phyloP scores from a whole-genome alignment of 2,113 vertebrate genomes.

The Penelope pileata region DNA sequence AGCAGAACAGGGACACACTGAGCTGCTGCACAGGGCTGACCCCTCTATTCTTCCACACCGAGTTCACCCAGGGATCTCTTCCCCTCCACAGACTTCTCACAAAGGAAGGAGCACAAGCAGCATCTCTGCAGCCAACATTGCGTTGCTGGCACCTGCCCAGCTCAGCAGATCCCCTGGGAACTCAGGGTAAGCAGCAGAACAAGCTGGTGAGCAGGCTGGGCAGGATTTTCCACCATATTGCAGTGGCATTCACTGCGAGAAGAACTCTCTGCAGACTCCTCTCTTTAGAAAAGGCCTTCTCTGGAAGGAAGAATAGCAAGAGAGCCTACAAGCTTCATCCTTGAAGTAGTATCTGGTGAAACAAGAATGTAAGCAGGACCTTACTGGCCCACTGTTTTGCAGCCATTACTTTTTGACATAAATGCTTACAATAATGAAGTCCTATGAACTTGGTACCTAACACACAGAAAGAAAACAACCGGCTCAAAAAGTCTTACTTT shows the following conservation, averaged over 20 bases:
- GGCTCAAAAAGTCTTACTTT: not conserved
- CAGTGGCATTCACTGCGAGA: not conserved
- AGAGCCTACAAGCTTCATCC: not conserved
- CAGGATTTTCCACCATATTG: conserved; percentile 4
- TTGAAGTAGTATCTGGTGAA: not conserved
- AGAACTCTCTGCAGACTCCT: not conserved
- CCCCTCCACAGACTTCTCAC: not conserved
- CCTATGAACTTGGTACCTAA: not conserved
- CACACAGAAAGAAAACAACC: not conserved
- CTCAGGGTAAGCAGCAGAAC: not conserved
- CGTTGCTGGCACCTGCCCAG: not conserved
- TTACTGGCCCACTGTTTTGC: not conserved
- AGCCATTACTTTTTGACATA: not conserved
- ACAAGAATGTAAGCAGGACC: not conserved
- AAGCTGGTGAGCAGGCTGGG: not conserved
- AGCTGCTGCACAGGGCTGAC: not conserved
- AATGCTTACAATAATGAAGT: not conserved
- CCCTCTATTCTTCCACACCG: not conserved
- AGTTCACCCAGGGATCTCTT: not conserved
- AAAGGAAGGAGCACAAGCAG: not conserved
- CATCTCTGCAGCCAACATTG: not conserved
- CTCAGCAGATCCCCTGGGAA: not conserved
- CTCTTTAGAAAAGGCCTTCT: not conserved
- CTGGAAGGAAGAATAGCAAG: not conserved
- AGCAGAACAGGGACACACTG: not conserved